phyloP scores from a whole-genome alignment of 2,888 invertebrate genomes.

The Acrobasis suavella region DNA sequence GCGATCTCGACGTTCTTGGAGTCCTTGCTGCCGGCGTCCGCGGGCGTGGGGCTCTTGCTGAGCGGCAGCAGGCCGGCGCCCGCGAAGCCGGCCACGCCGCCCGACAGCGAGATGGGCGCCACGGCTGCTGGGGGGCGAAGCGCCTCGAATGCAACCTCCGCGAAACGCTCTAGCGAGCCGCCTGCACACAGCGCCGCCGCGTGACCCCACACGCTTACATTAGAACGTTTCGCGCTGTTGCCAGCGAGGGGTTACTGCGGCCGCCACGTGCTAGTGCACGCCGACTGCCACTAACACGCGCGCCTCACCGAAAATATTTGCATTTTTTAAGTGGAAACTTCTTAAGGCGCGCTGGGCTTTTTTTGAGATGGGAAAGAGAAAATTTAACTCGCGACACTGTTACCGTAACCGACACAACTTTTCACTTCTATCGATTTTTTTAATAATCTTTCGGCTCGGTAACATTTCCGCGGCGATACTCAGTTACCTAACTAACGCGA shows the following conservation, averaged over 20 bases:
- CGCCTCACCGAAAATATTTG: not conserved
- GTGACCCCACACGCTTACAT: constrained; percentile 45
- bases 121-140: constrained; percentile 85
- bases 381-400: too few species aligned
- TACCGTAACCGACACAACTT: too few species aligned
- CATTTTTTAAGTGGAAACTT: too few species aligned
- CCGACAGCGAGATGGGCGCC: constrained; percentile 93
- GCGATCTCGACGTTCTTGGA: constrained; percentile 96
- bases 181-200: constrained; percentile 30
- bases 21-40: constrained; percentile 89
- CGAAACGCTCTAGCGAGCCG: constrained; percentile 88
- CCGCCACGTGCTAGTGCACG: constrained; percentile 42
- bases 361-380: too few species aligned
- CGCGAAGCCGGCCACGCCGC: constrained; percentile 76
- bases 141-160: constrained; percentile 89
- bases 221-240: constrained; percentile 76
- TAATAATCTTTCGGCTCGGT: too few species aligned
- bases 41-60: constrained; percentile 91
- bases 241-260: constrained; percentile 49
- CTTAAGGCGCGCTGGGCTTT: too few species aligned
- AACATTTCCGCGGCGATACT: too few species aligned
- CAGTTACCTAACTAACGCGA: too few species aligned
- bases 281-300: not conserved
- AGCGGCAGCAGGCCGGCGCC: constrained; percentile 88
- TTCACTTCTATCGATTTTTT: too few species aligned